Evolutionary conservation across 1,140 invertebrate species (phyloP).

Genomic region (Nixonia krombeini): DNA sequence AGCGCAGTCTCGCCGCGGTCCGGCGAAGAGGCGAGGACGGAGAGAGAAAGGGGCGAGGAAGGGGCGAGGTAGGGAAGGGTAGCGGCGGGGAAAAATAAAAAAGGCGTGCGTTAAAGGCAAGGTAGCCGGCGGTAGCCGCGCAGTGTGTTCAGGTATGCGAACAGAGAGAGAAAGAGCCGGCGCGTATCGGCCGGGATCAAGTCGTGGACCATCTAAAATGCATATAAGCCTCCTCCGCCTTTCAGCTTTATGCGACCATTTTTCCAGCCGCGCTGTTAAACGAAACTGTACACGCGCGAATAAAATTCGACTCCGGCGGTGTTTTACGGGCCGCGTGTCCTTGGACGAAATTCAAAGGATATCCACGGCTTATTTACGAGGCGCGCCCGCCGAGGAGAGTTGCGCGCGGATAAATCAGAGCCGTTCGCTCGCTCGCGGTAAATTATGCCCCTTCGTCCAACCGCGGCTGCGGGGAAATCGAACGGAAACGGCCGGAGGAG

Average conservation of each 20-base stretch:
- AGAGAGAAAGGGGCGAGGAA: no score
- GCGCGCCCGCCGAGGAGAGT: no score
- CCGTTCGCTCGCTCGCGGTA: no score
- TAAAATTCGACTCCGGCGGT: slow-evolving; percentile 9
- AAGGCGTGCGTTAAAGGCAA: slow-evolving; percentile 33
- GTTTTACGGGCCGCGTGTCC: slow-evolving; percentile 12
- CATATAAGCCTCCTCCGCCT: slow-evolving; percentile 18
- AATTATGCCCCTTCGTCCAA: background rate
- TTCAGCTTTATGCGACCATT: slow-evolving; percentile 11
- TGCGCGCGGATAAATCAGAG: background rate
- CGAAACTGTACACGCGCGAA: slow-evolving; percentile 15
- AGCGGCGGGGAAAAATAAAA: slow-evolving; percentile 33
- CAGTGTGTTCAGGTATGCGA: slow-evolving; percentile 16
- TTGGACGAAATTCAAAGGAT: background rate
- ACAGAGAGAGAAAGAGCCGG: no score
- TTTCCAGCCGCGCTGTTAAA: slow-evolving; percentile 7
- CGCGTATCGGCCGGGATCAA: slow-evolving; percentile 14
- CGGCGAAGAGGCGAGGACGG: slow-evolving; percentile 31
- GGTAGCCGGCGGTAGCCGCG: slow-evolving; percentile 30
- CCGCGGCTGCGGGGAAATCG: slow-evolving; percentile 9
- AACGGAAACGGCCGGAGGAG: slow-evolving; percentile 16
- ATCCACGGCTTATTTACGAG: background rate
- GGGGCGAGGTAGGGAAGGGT: slow-evolving; percentile 29
- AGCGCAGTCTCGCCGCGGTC: no score
- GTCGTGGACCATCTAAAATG: slow-evolving; percentile 26